Evolutionary conservation across 2,113 vertebrate genomes (phyloP).

Genomic region (Cervus canadensis): DNA sequence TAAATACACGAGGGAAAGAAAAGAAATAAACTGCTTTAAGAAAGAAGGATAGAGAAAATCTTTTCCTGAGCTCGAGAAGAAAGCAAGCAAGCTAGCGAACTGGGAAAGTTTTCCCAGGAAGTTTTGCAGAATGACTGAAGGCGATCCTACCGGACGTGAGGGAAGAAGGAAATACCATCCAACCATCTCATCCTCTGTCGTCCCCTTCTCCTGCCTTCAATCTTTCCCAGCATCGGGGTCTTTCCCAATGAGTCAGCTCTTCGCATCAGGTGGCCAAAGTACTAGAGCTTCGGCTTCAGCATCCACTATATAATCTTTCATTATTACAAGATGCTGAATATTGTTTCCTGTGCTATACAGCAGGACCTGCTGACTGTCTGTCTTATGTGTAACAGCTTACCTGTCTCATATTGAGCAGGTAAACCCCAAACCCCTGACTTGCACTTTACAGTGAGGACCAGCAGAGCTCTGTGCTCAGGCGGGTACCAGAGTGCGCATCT

Average conservation of each 20-base stretch:
- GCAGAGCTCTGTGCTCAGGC: neutral
- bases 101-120: neutral
- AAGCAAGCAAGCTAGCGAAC: neutral
- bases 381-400: neutral
- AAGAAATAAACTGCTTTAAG: neutral
- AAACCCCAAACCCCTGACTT: neutral
- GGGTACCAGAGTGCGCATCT: neutral
- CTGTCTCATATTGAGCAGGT: neutral
- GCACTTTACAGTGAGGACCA: neutral
- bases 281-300: neutral
- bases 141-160: neutral
- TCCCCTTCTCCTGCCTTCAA: neutral
- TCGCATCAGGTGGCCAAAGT: neutral
- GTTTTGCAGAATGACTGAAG: neutral
- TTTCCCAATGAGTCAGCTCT: neutral
- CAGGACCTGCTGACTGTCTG: neutral
- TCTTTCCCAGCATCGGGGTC: neutral
- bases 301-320: neutral
- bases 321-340: neutral
- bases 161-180: neutral
- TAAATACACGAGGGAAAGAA: neutral
- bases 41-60: neutral
- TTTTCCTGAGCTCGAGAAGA: neutral
- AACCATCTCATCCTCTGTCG: neutral
- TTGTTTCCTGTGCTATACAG: neutral